A percentile compares a stretch with the other conserved stretches of the same genome.
These are phyloP conservation scores for Microctonus aethiopoides DNA, from an alignment of 2,888 invertebrate species.

Conservation along the genomic window DNA sequence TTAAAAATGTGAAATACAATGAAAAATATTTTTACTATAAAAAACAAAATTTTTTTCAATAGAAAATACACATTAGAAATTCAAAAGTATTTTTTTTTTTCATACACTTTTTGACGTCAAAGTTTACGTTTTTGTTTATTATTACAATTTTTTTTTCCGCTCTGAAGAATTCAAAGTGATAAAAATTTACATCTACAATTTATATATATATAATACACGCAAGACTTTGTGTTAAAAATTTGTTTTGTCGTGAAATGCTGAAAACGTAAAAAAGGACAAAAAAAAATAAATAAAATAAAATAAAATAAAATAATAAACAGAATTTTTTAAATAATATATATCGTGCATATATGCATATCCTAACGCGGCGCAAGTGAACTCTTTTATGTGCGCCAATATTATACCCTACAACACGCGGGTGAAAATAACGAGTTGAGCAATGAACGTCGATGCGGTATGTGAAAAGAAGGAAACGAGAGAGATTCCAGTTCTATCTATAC, in stretches of 20 bases:
- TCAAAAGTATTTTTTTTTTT: too few relatives aligned
- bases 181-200: not conserved
- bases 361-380: not conserved
- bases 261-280: not conserved
- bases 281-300: not conserved
- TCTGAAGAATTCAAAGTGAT: not conserved
- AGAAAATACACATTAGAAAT: too few relatives aligned
- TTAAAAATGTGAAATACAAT: too few relatives aligned
- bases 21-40: too few relatives aligned
- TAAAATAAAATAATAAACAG: not conserved
- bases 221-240: not conserved
- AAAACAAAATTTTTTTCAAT: too few relatives aligned
- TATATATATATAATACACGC: too few relatives aligned
- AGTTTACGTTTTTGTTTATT: too few relatives aligned
- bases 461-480: conserved; percentile 13
- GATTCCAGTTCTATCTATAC: conserved; percentile 6
- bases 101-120: too few relatives aligned
- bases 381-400: not conserved
- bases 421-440: conserved; percentile 30
- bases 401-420: conserved; percentile 5
- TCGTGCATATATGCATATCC: not conserved
- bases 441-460: conserved; percentile 5
- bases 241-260: not conserved
- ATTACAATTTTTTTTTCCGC: not conserved
- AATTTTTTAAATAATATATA: not conserved